Evolutionary conservation across 2,888 invertebrate genomes (phyloP).

Genomic region (Lasioglossum pauxillum): DNA sequence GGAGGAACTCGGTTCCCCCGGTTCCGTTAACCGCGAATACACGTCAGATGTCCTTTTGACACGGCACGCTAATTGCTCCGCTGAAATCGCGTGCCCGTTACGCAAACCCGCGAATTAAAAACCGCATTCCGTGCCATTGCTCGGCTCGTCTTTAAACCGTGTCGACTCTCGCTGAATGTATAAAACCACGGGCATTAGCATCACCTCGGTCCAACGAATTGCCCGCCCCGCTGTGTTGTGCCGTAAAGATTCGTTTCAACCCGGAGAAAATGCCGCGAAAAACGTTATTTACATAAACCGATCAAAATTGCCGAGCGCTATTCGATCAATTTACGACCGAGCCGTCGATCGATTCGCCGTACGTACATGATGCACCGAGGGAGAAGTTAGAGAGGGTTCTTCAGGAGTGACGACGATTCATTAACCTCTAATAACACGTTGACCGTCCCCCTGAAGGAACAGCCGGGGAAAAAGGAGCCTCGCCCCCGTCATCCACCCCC

Average conservation of each 20-base stretch:
- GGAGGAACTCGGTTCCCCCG: conserved; percentile 52
- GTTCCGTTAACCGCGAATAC: conserved; percentile 71
- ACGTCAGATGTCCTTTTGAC: conserved; percentile 71
- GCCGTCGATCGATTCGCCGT: not conserved
- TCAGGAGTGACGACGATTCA: conserved; percentile 7
- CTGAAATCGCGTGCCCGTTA: conserved; percentile 68
- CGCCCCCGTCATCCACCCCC: not conserved
- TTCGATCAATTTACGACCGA: not conserved
- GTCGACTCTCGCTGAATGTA: conserved; percentile 34
- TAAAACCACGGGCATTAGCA: not conserved
- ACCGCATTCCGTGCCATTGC: conserved; percentile 22
- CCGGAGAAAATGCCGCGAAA: not conserved
- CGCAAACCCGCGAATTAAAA: conserved; percentile 41
- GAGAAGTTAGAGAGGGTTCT: not conserved
- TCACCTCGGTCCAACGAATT: not conserved
- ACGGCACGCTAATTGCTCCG: conserved; percentile 68
- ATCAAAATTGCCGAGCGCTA: not conserved
- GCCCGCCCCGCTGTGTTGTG: not conserved
- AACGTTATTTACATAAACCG: not conserved
- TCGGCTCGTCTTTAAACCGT: conserved; percentile 25
- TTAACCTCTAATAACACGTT: conserved; percentile 47
- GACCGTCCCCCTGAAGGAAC: conserved; percentile 17
- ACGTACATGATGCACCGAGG: not conserved
- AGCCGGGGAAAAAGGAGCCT: not conserved
- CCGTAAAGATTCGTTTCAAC: not conserved